phyloP scores from a whole-genome alignment of 92 coral and sea anemone species.

The Blastomussa wellsi region DNA sequence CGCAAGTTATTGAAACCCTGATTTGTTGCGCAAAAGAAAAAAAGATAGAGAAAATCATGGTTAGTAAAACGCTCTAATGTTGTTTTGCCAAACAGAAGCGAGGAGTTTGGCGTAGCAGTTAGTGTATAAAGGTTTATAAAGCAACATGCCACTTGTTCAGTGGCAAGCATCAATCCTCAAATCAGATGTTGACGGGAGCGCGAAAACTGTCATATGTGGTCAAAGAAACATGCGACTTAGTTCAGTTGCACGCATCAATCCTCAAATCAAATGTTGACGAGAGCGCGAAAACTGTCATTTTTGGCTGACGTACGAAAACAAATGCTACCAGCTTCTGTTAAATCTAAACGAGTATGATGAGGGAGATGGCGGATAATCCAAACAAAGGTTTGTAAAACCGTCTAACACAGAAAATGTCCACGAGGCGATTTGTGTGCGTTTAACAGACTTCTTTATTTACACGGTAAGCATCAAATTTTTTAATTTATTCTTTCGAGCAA shows the following conservation, averaged over 20 bases:
- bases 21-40: too few relatives aligned
- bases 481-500: neutral
- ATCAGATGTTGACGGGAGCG: slow-evolving; percentile 18
- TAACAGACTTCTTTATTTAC: neutral
- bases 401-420: too few relatives aligned
- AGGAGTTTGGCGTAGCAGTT: neutral
- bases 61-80: neutral
- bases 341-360: neutral
- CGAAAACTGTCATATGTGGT: neutral
- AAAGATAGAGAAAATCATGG: too few relatives aligned
- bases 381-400: slow-evolving; percentile 24
- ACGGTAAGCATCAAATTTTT: neutral
- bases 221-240: neutral
- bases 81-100: neutral
- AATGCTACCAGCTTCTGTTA: too few relatives aligned
- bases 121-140: neutral
- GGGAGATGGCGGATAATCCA: slow-evolving; percentile 5
- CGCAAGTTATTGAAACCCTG: too few relatives aligned
- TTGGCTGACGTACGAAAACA: slow-evolving; percentile 21
- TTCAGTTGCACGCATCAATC: neutral
- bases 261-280: slow-evolving; percentile 25
- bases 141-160: neutral
- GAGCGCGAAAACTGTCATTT: neutral
- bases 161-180: neutral
- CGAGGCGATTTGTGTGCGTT: neutral